Evolutionary conservation across 2,797 vertebrate species (phyloP), one percentile per base, ranked within the genome.

Genomic region (Leptoclinus maculatus): DNA sequence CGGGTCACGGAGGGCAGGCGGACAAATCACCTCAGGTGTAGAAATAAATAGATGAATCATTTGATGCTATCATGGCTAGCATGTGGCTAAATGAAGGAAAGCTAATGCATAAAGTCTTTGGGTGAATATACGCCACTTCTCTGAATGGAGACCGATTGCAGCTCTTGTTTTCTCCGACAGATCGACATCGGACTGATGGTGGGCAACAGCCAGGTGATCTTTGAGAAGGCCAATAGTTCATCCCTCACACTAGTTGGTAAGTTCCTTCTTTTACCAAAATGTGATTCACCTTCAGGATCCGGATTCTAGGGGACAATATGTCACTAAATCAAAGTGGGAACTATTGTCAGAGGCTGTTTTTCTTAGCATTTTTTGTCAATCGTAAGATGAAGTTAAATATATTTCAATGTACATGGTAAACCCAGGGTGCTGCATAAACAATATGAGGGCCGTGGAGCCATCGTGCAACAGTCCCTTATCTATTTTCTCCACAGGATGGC

Each of bases 141-240:
- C 34, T 66, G 32, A 9, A 56, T 5, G 11, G 13, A 54, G 16
- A 27, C 9, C 54, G 57, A 53, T 2, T 19, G 1, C 25, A 0
- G 45, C 21, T 72, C 2, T 8, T 83, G 53, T 67, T 67, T 66
- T 78, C 56, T 85, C 56, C 47, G 23, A 67, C 93, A 99, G 98
- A 99, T 99, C 1, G 98, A 99, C 21, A 88, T 95, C 8, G 98
- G 98, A 4, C 95, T 99, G 89, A 94, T 99, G 90, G 92, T 99
- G 71, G 98, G 97, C 23, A 99, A 99, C 95, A 99, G 97, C 85
- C 98, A 99, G 91, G 98, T 99, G 93, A 92, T 98, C 66, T 99
- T 99, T 94, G 98, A 99, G 90, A 99, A 99, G 91, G 96, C 97
- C 4, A 97, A 99, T 87, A 98, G 89, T 82, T 99, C 98, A 10